Percentiles rank a stretch among this genome's conserved stretches.
phyloP scores from a whole-genome alignment of 2,888 invertebrate species.

The Coecobrya sp. region DNA sequence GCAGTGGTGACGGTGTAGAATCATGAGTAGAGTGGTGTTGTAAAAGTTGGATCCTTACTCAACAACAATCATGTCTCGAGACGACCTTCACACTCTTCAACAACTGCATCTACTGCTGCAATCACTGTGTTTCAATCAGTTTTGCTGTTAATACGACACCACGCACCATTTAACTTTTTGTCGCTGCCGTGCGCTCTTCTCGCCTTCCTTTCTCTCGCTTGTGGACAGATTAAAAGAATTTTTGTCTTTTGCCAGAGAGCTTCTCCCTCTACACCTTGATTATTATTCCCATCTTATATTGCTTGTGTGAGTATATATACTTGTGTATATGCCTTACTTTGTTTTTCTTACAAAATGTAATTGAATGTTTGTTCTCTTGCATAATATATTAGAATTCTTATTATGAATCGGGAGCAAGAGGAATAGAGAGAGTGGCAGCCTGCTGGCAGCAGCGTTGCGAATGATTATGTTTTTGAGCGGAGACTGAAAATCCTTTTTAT shows the following conservation, averaged over 20 bases:
- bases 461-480: slow-evolving; percentile 12
- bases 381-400: slow-evolving; percentile 5
- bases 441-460: slow-evolving; percentile 3
- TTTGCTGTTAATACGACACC: slow-evolving; percentile 4
- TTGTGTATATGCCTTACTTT: slow-evolving; percentile 9
- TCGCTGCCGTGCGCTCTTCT: not conserved
- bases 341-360: not conserved
- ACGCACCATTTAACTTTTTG: slow-evolving; percentile 42
- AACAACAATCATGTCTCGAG: slow-evolving; percentile 28
- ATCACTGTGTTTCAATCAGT: slow-evolving; percentile 4
- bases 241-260: not conserved
- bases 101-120: slow-evolving; percentile 17
- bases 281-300: not conserved
- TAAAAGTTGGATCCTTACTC: slow-evolving; percentile 4
- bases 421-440: not conserved
- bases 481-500: not conserved
- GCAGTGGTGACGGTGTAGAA: too few relatives aligned
- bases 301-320: not conserved
- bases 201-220: not conserved
- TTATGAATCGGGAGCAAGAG: not conserved
- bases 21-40: not conserved
- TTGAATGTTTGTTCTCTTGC: not conserved
- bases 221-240: too few relatives aligned
- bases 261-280: not conserved
- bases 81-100: slow-evolving; percentile 41